Evolutionary conservation across 2,888 invertebrate species (phyloP).

Genomic region (Dynastes hyllus): DNA sequence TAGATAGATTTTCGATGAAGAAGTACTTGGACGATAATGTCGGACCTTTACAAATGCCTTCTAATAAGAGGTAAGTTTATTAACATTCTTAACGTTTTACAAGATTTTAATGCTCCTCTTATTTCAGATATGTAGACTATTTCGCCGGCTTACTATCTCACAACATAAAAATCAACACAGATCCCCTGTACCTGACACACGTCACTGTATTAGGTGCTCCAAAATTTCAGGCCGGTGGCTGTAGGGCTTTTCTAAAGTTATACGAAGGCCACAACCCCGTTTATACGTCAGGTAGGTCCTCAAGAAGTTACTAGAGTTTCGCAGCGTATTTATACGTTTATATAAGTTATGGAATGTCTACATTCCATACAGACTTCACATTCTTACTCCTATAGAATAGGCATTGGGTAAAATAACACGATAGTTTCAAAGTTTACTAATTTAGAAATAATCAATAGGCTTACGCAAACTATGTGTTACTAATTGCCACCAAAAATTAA

Average conservation of each 20-base stretch:
- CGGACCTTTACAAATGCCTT: conserved; percentile 81
- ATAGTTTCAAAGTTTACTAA: no score
- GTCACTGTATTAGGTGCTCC: conserved; percentile 91
- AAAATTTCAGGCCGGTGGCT: conserved; percentile 78
- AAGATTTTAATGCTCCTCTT: conserved; percentile 47
- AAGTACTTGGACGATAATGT: conserved; percentile 90
- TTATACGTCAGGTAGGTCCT: conserved; percentile 83
- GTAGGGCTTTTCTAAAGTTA: conserved; percentile 86
- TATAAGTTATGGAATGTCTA: no score
- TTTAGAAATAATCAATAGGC: no score
- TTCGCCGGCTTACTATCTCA: conserved; percentile 93
- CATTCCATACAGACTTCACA: no score
- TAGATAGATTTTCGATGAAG: conserved; percentile 95
- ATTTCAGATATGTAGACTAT: conserved; percentile 89
- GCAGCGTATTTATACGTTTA: neutral
- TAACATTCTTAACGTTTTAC: neutral
- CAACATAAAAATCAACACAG: conserved; percentile 90
- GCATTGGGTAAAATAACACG: no score
- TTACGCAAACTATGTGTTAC: no score
- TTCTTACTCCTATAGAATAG: no score
- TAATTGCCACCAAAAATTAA: no score
- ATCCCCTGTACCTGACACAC: conserved; percentile 89
- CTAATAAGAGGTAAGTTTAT: conserved; percentile 79
- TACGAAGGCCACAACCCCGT: conserved; percentile 94
- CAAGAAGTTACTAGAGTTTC: conserved; percentile 6